Base-by-base conservation (phyloP, 23 tunicate genomes). In the Trididemnum nubilum region DNA sequence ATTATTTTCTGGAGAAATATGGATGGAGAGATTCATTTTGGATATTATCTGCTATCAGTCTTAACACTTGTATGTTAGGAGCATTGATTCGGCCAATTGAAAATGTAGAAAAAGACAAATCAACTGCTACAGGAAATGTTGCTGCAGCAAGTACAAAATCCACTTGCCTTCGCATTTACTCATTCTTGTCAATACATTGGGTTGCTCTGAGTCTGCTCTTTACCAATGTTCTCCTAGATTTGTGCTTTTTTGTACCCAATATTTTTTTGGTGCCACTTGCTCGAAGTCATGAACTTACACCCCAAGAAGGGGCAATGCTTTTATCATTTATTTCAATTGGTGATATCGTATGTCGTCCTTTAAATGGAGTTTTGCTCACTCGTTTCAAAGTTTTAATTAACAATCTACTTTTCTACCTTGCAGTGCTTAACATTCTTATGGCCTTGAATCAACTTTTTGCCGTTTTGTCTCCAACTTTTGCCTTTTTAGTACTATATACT, bases 1-100 rank as follows among this genome's bases (percentile, higher is more conserved):
- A 82, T 15, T 77, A 76, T 32, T 64, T 88, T 61, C 52, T 82
- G 61, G 57, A 61, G 23, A 33, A 28, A 34, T 88, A 75, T 50
- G 83, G 87, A 26, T 88, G 93, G 93, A 65, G 87, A 50, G 87
- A 83, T 18, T 33, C 86, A 2, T 28, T 88, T 35, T 35, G 83
- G 21, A 52, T 88, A 1, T 76, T 88, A 44, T 78, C 87, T 51
- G 93, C 81, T 22, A n/a, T 88, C 38, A 60, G 79, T 33, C 69
- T 88, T 1, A 75, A 88, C 59, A 51, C 70, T 2, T 77, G 83
- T 52, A 64, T 76, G 60, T 76, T 82, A 34, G 93, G 78, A 4
- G 77, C 93, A 33, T 52, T 88, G 72, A 33, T 88, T 3, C 76
- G 82, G 2, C 93, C 93, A 4, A 88, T 88, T 7, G 58, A 34